Evolutionary conservation across 2,113 vertebrate genomes (phyloP).

Genomic region (Notothenia rossii): DNA sequence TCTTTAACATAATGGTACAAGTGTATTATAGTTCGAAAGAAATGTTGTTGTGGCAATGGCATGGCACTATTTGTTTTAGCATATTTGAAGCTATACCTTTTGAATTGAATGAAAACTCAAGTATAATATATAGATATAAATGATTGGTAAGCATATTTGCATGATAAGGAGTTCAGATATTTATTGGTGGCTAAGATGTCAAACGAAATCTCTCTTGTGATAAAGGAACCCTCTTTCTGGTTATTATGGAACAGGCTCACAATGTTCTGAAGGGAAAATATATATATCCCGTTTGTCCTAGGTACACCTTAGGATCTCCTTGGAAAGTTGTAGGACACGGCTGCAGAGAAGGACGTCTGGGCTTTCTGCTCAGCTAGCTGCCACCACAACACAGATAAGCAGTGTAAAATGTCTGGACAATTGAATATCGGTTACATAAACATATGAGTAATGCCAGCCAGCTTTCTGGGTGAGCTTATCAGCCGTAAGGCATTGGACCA

Average conservation of each 20-base stretch:
- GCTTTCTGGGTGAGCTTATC: slow-evolving; percentile 60
- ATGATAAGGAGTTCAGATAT: not conserved
- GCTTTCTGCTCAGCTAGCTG: slow-evolving; percentile 15
- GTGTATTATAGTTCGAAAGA: too few relatives aligned
- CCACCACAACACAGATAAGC: slow-evolving; percentile 41
- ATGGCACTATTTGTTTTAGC: too few relatives aligned
- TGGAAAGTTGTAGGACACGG: slow-evolving; percentile 1
- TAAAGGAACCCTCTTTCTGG: not conserved
- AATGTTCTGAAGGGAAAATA: not conserved
- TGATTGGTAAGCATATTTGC: not conserved
- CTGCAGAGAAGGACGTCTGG: slow-evolving; percentile 2
- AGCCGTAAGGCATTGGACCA: slow-evolving; percentile 27
- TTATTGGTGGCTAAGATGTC: not conserved
- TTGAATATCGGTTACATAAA: slow-evolving; percentile 35
- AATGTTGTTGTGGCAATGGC: not conserved
- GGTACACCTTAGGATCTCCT: not conserved
- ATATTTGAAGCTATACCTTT: not conserved
- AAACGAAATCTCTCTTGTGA: not conserved
- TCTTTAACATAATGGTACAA: too few relatives aligned
- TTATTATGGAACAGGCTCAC: not conserved
- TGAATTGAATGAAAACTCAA: not conserved
- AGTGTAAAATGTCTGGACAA: slow-evolving; percentile 44
- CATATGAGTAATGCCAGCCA: slow-evolving; percentile 38
- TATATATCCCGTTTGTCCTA: not conserved
- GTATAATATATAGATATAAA: not conserved